These are phyloP conservation scores for Sternotherus odoratus DNA, from an alignment of 2,797 vertebrate species.

Conservation along the genomic window DNA sequence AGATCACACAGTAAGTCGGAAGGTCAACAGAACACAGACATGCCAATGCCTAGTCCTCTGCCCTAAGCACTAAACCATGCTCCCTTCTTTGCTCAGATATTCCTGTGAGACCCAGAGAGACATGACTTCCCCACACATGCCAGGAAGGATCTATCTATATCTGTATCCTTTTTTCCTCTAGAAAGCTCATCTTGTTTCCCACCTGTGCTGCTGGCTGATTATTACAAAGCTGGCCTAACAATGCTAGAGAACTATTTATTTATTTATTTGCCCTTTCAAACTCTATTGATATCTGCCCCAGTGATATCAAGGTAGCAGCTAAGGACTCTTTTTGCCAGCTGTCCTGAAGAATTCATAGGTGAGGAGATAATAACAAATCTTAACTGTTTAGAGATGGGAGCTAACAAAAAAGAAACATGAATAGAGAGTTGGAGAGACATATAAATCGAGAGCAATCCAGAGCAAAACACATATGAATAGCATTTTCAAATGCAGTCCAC, in stretches of 20 bases:
- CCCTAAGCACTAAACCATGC: not conserved
- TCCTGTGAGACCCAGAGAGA: not conserved
- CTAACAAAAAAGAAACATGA: slow-evolving; percentile 23
- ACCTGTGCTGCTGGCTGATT: slow-evolving; percentile 16
- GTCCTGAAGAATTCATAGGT: slow-evolving; percentile 48
- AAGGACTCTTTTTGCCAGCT: slow-evolving; percentile 47
- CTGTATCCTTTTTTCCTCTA: not conserved
- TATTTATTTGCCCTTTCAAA: slow-evolving; percentile 60
- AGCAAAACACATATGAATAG: slow-evolving; percentile 22
- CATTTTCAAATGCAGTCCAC: not conserved
- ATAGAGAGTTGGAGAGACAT: slow-evolving; percentile 14
- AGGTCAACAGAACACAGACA: not conserved
- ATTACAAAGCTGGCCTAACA: slow-evolving; percentile 51
- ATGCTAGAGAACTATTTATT: slow-evolving; percentile 43
- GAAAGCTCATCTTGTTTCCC: slow-evolving; percentile 25
- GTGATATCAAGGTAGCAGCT: slow-evolving; percentile 39
- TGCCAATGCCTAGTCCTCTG: not conserved
- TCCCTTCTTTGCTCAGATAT: not conserved
- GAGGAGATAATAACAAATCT: slow-evolving; percentile 62
- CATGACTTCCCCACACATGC: not conserved
- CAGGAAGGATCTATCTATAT: not conserved
- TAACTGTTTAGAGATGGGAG: not conserved
- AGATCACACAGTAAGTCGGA: not conserved
- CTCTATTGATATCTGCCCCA: slow-evolving; percentile 44
- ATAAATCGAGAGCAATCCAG: slow-evolving; percentile 37